These are phyloP conservation scores for Pollenia griseotomentosa DNA, from an alignment of 2,888 invertebrate genomes.

Conservation along the genomic window DNA sequence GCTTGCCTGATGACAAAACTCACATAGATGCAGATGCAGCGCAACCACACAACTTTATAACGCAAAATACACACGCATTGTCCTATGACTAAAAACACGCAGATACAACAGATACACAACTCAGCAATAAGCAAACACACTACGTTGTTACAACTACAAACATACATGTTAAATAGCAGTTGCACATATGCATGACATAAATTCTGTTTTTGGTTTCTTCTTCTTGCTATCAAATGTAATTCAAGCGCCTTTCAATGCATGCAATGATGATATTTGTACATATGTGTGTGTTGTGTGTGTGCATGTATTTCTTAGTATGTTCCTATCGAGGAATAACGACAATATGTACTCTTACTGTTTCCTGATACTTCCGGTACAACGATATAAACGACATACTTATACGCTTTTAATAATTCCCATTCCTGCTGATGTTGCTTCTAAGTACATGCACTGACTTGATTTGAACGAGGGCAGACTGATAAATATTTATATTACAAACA, in stretches of 20 bases:
- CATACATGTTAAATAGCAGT: constrained; percentile 6
- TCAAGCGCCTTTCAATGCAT: constrained; percentile 48
- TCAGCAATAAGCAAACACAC: neutral
- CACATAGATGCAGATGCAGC: constrained; percentile 82
- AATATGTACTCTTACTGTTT: constrained; percentile 65
- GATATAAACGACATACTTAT: constrained; percentile 42
- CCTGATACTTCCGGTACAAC: constrained; percentile 71
- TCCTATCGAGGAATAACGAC: constrained; percentile 22
- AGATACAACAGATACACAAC: neutral
- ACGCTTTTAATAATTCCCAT: constrained; percentile 56
- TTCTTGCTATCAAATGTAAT: constrained; percentile 1
- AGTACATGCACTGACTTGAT: neutral
- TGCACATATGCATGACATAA: constrained; percentile 31
- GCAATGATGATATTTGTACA: neutral
- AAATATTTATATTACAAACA: neutral
- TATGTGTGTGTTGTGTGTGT: neutral
- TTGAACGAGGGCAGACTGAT: neutral
- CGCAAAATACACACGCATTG: constrained; percentile 33
- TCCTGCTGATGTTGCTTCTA: constrained; percentile 20
- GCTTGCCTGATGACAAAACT: constrained; percentile 80
- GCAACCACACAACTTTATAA: constrained; percentile 1
- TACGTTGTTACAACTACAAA: neutral
- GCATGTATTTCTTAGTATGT: neutral
- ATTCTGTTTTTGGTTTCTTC: neutral
- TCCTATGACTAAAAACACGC: constrained; percentile 27